Conservation (phyloP, 2,113 vertebrate species). For the Nibea coibor region DNA sequence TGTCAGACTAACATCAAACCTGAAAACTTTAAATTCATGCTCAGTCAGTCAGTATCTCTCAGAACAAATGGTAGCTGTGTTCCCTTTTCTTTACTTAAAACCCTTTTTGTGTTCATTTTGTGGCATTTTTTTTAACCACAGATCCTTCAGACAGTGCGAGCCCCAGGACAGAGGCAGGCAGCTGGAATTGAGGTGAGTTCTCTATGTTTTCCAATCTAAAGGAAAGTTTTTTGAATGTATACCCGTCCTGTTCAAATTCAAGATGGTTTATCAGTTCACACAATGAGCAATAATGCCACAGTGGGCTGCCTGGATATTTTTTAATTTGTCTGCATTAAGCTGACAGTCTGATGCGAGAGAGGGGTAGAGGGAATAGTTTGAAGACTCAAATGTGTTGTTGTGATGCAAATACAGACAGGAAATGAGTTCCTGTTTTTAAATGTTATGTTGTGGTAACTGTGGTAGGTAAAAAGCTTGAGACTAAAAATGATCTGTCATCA, state of each 20-base stretch:
- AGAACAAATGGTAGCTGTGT: neutral
- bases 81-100: neutral
- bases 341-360: neutral
- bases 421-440: neutral
- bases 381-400: neutral
- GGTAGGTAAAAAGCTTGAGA: neutral
- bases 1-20: too few relatives aligned
- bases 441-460: neutral
- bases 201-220: neutral
- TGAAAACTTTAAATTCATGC: neutral
- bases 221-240: neutral
- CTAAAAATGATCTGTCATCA: neutral
- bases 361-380: neutral
- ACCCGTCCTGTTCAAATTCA: neutral
- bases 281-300: neutral
- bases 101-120: neutral
- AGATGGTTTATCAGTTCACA: neutral
- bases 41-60: neutral
- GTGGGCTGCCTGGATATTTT: neutral
- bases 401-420: constrained; percentile 1
- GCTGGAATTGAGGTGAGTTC: constrained; percentile 93
- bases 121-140: constrained; percentile 61
- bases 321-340: neutral
- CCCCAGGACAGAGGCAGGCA: constrained; percentile 92
- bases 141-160: constrained; percentile 94